Percentiles rank a stretch among this genome's conserved stretches.
These are phyloP conservation scores for Biston stratarius DNA, from an alignment of 2,888 invertebrate species.

Conservation along the genomic window DNA sequence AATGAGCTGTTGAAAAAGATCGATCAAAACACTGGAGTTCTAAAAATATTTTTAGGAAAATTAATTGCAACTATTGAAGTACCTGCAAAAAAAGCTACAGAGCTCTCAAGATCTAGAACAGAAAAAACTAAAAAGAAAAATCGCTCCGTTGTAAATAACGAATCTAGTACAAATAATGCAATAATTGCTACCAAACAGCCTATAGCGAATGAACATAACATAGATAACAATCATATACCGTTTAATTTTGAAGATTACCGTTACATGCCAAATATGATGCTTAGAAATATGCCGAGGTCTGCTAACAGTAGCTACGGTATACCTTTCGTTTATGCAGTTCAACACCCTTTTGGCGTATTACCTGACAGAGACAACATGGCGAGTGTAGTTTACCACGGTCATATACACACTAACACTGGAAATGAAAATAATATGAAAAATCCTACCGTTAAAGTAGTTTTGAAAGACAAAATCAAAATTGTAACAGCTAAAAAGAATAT, in stretches of 20 bases:
- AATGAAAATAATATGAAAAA: slow-evolving; percentile 8
- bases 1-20: slow-evolving; percentile 70
- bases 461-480: slow-evolving; percentile 14
- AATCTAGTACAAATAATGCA: slow-evolving; percentile 2
- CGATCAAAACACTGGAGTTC: slow-evolving; percentile 67
- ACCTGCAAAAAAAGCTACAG: slow-evolving; percentile 4
- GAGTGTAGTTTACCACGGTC: slow-evolving; percentile 60
- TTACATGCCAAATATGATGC: slow-evolving; percentile 33
- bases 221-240: slow-evolving; percentile 1
- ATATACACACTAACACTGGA: slow-evolving; percentile 55
- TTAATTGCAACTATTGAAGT: slow-evolving; percentile 53
- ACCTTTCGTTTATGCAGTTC: slow-evolving; percentile 63
- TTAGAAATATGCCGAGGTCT: slow-evolving; percentile 24
- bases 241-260: slow-evolving; percentile 27
- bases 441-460: neutral
- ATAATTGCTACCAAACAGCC: neutral
- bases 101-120: neutral
- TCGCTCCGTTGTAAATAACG: neutral
- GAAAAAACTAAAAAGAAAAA: slow-evolving; percentile 1
- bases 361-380: slow-evolving; percentile 47
- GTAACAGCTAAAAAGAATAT: slow-evolving; percentile 11
- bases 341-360: slow-evolving; percentile 47
- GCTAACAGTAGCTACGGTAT: slow-evolving; percentile 50
- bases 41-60: slow-evolving; percentile 66
- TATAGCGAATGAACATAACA: neutral